A percentile compares a stretch with the other conserved stretches of the same genome.
These are phyloP conservation scores for Tipula helvola DNA, from an alignment of 2,888 invertebrate genomes.

Conservation along the genomic window DNA sequence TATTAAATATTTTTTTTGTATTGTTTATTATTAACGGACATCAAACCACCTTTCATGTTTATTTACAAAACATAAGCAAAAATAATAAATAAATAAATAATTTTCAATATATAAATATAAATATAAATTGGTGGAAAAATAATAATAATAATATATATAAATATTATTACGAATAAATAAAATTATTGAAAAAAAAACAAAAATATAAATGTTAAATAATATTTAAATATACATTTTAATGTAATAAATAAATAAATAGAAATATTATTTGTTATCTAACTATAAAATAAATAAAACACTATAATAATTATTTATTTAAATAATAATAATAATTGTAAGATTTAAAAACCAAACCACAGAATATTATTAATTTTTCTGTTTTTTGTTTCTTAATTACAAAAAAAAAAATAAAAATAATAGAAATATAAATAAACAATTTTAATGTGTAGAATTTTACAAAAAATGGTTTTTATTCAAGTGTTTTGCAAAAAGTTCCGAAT, in stretches of 20 bases:
- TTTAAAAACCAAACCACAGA: neutral
- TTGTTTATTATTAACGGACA: constrained; percentile 5
- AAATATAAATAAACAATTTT: neutral
- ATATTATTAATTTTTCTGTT: neutral
- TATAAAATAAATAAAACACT: neutral
- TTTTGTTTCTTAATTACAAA: neutral
- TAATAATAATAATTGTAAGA: neutral
- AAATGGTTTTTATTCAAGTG: neutral
- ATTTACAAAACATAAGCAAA: neutral
- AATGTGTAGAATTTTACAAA: neutral
- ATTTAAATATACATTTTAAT: neutral
- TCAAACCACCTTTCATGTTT: constrained; percentile 7
- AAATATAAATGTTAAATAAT: neutral
- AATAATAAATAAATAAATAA: constrained; percentile 5
- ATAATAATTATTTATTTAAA: neutral
- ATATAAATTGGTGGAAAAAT: constrained; percentile 4
- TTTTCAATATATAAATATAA: neutral
- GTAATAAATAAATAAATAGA: neutral
- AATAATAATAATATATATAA: neutral
- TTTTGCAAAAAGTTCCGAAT: no score
- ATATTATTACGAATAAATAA: no score
- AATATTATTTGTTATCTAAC: neutral
- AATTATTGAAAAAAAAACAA: neutral
- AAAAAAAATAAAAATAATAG: neutral
- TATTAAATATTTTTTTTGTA: neutral